A percentile compares a stretch with the other conserved stretches of the same genome.
Evolutionary conservation across 37 sponge, comb jelly and placozoan genomes (phyloP).

Genomic region (Diacarnus erythraeanus): DNA sequence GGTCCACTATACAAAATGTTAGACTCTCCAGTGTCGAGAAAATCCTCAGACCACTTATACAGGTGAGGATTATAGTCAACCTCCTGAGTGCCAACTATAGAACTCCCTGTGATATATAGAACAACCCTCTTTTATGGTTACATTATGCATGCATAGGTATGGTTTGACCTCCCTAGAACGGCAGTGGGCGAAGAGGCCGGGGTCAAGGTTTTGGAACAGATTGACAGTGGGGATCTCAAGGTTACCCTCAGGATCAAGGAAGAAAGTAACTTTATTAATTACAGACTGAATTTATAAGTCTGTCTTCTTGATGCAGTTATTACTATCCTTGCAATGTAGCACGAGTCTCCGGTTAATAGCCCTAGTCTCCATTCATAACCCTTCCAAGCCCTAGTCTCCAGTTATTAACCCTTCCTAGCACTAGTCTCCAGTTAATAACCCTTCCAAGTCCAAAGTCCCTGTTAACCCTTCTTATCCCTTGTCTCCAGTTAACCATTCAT

Average conservation of each 20-base stretch:
- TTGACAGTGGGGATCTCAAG: slow-evolving; percentile 30
- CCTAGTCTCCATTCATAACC: too few relatives aligned
- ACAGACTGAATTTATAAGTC: slow-evolving; percentile 36
- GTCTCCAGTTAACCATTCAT: too few relatives aligned
- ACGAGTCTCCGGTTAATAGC: too few relatives aligned
- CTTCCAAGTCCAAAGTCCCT: too few relatives aligned
- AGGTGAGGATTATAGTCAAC: slow-evolving; percentile 30
- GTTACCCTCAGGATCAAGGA: slow-evolving; percentile 29
- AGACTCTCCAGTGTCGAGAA: slow-evolving; percentile 27
- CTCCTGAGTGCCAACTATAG: too few relatives aligned
- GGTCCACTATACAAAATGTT: slow-evolving; percentile 14
- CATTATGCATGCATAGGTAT: neutral
- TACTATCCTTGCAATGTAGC: too few relatives aligned
- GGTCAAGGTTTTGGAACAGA: neutral
- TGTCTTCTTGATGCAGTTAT: too few relatives aligned
- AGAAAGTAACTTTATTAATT: neutral
- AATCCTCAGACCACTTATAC: slow-evolving; percentile 4
- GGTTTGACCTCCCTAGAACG: slow-evolving; percentile 19
- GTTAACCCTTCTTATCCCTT: too few relatives aligned
- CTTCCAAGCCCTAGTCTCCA: too few relatives aligned
- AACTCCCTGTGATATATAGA: too few relatives aligned
- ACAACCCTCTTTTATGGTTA: neutral
- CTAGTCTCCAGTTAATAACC: too few relatives aligned
- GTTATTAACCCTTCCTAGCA: too few relatives aligned
- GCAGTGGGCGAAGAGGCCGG: slow-evolving; percentile 13